These are phyloP conservation scores for Punctoribates punctum DNA, from an alignment of 2,888 invertebrate genomes.

Conservation along the genomic window DNA sequence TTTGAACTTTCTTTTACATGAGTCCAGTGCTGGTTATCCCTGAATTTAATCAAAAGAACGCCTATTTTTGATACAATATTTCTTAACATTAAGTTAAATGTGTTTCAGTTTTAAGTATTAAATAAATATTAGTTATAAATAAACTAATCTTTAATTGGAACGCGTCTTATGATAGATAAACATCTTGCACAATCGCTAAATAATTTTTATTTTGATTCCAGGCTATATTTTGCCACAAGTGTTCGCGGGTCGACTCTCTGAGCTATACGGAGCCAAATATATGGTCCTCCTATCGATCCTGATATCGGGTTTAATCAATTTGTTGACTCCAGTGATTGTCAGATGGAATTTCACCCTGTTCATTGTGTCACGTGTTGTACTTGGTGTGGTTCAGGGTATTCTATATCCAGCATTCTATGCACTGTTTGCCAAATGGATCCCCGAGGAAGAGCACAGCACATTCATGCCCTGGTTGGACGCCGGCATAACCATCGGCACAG, in stretches of 20 bases:
- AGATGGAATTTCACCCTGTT: slow-evolving; percentile 14
- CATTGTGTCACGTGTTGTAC: slow-evolving; percentile 18
- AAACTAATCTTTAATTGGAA: no score
- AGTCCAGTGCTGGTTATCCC: no score
- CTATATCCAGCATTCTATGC: slow-evolving; percentile 48
- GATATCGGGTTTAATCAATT: slow-evolving; percentile 38
- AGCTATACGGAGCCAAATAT: slow-evolving; percentile 37
- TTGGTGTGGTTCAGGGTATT: slow-evolving; percentile 45
- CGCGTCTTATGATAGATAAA: no score
- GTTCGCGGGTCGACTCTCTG: slow-evolving; percentile 39
- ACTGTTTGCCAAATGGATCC: slow-evolving; percentile 47
- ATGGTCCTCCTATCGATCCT: slow-evolving; percentile 32
- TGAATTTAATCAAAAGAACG: no score
- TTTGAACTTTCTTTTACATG: no score
- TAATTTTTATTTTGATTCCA: neutral
- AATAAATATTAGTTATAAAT: no score
- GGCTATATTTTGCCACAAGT: slow-evolving; percentile 38
- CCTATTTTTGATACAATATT: no score
- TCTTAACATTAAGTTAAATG: no score
- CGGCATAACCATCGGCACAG: slow-evolving; percentile 40
- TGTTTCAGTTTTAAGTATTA: no score
- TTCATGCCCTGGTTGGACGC: slow-evolving; percentile 41
- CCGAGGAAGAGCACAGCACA: slow-evolving; percentile 45
- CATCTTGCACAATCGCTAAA: no score
- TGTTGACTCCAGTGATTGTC: slow-evolving; percentile 36